Evolutionary conservation across 2,888 invertebrate species (phyloP), one percentile per base, ranked within the genome.

Genomic region (Clepsis dumicolana): DNA sequence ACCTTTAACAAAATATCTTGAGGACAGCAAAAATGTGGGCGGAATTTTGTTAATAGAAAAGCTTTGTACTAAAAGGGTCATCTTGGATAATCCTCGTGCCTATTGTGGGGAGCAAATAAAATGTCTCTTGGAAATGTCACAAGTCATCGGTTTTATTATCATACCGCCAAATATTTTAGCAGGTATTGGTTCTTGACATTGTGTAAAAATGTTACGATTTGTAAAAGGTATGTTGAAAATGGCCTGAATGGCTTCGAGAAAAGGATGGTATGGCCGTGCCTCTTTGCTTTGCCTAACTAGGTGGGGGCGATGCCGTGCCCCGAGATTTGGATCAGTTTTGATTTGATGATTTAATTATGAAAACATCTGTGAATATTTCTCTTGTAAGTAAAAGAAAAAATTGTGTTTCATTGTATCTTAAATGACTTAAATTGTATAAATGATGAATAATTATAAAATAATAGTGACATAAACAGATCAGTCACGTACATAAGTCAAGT

Each of bases 21-120:
- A 21, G 48, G 48, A 18, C 48, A 21, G 21, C 48, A 48, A 48
- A 48, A 48, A 48, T 48, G 48, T 48, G 21, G 21, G 21, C 48
- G 48, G 48, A 21, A 48, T 48, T 48, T 48, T 48, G 48, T 48
- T 48, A 48, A 48, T 48, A 48, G 48, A 48, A 44, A 12, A 21
- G 48, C 48, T 48, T 48, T 21, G 12, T 48, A 48, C 48, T 44
- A 21, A 21, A 48, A 48, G 48, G 48, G 48, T 48, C 48, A 48
- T 48, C 48, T 48, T 21, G 4, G 48, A 48, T 48, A 18, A 48
- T 48, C 48, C 48, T 21, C 12, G 18, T 18, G 7, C 21, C 21
- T 8, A 48, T 48, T 48, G 48, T 48, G 21, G 3, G 21, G 48
- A 21, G 21, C 48, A 48, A 48, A 48, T 48, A 48, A 48, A 48